These are phyloP conservation scores for Sibirionetta formosa DNA, from an alignment of 2,797 vertebrate species.

Conservation along the genomic window DNA sequence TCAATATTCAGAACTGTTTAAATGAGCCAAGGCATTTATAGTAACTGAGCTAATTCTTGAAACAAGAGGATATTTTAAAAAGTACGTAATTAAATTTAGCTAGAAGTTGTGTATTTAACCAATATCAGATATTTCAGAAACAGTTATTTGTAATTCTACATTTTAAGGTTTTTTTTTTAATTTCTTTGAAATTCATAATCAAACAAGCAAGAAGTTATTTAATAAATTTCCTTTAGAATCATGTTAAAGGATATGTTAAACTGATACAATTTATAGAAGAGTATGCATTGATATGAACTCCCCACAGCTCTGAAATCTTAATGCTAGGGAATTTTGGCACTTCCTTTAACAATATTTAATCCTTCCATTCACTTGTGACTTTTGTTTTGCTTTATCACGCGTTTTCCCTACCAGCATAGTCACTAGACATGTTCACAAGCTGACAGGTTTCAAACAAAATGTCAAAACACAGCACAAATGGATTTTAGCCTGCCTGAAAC, in stretches of 20 bases:
- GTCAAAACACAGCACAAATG: not conserved
- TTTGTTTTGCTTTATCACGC: not conserved
- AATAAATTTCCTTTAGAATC: not conserved
- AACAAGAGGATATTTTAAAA: slow-evolving; percentile 13
- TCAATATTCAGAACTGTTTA: not conserved
- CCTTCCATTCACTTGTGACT: not conserved
- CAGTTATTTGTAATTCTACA: slow-evolving; percentile 8
- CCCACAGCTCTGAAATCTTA: not conserved
- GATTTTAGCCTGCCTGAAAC: not conserved
- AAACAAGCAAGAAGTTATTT: not conserved
- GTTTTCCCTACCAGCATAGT: not conserved
- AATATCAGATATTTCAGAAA: slow-evolving; percentile 28
- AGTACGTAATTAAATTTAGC: not conserved
- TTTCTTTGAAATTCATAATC: not conserved
- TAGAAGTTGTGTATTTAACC: slow-evolving; percentile 1
- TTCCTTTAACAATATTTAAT: not conserved
- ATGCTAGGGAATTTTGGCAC: not conserved
- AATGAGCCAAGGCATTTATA: slow-evolving; percentile 34
- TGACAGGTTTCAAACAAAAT: not conserved
- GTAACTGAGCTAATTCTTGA: slow-evolving; percentile 31
- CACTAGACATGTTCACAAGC: not conserved
- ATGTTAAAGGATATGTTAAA: slow-evolving; percentile 14
- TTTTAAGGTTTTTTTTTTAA: not conserved
- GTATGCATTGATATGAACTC: not conserved
- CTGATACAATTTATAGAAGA: not conserved